phyloP scores from a whole-genome alignment of 2,797 vertebrate genomes.

The Myotis planiceps region DNA sequence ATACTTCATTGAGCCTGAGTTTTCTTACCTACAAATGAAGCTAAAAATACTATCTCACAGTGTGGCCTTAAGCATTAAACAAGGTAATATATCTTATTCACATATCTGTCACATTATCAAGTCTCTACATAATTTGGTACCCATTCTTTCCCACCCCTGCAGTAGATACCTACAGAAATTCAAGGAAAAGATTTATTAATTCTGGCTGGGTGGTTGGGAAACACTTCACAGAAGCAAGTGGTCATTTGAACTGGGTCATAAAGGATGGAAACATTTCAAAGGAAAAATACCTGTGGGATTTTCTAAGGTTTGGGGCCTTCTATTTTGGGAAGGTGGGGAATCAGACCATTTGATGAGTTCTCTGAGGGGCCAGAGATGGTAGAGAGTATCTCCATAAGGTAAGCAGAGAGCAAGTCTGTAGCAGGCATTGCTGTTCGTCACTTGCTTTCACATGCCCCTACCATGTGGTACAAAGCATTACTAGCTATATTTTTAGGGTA shows the following conservation, averaged over 20 bases:
- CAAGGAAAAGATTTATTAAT: background rate
- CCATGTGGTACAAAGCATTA: background rate
- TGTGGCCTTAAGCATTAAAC: background rate
- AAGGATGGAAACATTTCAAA: background rate
- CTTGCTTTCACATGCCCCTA: background rate
- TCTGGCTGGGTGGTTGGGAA: background rate
- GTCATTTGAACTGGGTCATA: background rate
- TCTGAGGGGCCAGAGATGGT: background rate
- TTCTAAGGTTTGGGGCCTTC: background rate
- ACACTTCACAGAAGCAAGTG: background rate
- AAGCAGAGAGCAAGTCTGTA: background rate
- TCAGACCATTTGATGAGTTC: background rate
- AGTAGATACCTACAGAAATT: background rate
- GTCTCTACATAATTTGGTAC: background rate
- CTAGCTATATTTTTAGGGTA: background rate
- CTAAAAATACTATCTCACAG: background rate
- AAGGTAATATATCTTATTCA: background rate
- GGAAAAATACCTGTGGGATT: background rate
- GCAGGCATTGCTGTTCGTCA: background rate
- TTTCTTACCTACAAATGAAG: background rate
- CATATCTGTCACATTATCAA: background rate
- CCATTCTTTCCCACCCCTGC: background rate
- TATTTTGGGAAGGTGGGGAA: background rate
- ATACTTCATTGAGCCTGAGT: background rate
- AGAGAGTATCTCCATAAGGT: background rate